phyloP scores from a whole-genome alignment of 2,113 vertebrate species.

The Dicaeum eximium region DNA sequence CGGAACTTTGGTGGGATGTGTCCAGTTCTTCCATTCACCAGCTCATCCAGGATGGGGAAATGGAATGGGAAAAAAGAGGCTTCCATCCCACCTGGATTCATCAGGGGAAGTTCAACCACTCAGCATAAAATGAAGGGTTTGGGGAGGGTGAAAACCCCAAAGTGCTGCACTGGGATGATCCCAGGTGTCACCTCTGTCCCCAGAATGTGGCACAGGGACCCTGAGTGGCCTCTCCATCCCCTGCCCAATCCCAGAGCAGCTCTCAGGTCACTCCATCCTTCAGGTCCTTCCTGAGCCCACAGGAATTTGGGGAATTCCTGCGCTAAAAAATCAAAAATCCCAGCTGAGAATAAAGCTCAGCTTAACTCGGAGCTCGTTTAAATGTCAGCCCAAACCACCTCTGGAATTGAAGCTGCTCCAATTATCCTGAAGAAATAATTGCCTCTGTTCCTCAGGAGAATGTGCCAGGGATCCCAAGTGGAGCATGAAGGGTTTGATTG shows the following conservation, averaged over 20 bases:
- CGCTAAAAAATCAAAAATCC: background rate
- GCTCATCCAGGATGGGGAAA: background rate
- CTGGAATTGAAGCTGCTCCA: constrained; percentile 21
- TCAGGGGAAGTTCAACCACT: background rate
- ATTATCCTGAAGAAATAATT: background rate
- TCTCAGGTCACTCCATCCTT: background rate
- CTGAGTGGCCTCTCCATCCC: rapidly evolving
- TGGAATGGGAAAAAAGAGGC: background rate
- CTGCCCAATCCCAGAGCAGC: background rate
- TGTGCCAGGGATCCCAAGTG: background rate
- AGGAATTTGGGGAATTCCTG: background rate
- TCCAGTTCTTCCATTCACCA: background rate
- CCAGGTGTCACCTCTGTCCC: background rate
- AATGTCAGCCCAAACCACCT: background rate
- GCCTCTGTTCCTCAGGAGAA: background rate
- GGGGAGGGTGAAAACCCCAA: background rate
- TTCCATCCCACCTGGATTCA: background rate
- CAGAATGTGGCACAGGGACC: rapidly evolving
- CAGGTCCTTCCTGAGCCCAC: background rate
- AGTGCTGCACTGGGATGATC: background rate
- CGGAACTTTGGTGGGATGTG: background rate
- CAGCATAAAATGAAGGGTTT: rapidly evolving
- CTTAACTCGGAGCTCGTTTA: background rate
- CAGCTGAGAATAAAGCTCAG: background rate
- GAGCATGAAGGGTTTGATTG: background rate